Evolutionary conservation across 2,888 invertebrate genomes (phyloP).

Genomic region (Sclerodermus sp.): DNA sequence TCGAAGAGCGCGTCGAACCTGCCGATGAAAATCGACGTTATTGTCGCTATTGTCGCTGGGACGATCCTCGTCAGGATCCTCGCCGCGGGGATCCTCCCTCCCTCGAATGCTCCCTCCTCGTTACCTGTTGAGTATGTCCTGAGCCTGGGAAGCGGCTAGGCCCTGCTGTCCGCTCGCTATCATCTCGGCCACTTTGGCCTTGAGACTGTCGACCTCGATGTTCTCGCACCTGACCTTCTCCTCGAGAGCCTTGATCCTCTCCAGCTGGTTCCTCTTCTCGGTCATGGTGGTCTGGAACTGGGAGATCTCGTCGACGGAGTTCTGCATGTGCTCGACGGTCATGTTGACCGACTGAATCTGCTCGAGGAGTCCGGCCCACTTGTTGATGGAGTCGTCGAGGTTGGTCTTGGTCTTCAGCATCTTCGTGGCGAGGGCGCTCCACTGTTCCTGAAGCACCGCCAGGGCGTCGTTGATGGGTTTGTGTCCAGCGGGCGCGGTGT

Average conservation of each 20-base stretch:
- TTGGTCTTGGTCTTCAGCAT: conserved; percentile 89
- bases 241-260: conserved; percentile 81
- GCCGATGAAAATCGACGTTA: too few species aligned
- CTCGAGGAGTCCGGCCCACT: conserved; percentile 88
- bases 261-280: conserved; percentile 84
- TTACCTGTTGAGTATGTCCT: conserved; percentile 80
- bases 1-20: conserved; percentile 80
- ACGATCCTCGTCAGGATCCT: too few species aligned
- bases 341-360: conserved; percentile 85
- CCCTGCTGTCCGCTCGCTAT: conserved; percentile 82
- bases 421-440: conserved; percentile 83
- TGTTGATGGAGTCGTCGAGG: conserved; percentile 85
- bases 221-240: conserved; percentile 88
- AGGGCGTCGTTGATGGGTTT: conserved; percentile 82
- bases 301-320: conserved; percentile 71
- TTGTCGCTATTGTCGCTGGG: too few species aligned
- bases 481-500: conserved; percentile 87
- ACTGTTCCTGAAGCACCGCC: conserved; percentile 82
- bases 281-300: conserved; percentile 80
- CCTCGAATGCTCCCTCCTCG: too few species aligned
- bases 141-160: conserved; percentile 80
- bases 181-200: conserved; percentile 84
- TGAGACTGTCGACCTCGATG: conserved; percentile 83
- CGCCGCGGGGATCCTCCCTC: too few species aligned
- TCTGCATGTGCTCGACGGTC: conserved; percentile 77